Conservation (phyloP, 2,797 vertebrate genomes). For the Neosalanx taihuensis region DNA sequence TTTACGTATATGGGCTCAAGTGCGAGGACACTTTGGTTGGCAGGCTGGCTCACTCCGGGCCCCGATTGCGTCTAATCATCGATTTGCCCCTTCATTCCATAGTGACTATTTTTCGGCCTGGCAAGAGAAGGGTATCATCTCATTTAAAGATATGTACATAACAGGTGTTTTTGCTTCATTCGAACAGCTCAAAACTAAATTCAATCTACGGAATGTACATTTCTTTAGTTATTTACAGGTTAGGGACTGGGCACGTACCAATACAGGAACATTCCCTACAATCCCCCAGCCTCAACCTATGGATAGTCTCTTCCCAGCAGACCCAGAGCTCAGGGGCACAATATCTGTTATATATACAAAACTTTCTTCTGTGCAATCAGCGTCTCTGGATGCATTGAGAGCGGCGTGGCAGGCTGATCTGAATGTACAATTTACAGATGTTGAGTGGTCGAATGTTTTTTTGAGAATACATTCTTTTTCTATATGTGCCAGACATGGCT, state of each 20-base stretch:
- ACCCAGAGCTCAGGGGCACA: background rate
- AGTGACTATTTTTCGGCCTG: background rate
- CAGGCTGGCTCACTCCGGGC: no score
- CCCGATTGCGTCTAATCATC: background rate
- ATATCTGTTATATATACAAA: background rate
- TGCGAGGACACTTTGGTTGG: no score
- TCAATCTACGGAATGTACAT: background rate
- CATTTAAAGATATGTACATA: background rate
- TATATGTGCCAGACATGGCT: slow-evolving; percentile 3
- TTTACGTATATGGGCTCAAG: no score
- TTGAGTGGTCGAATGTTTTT: background rate
- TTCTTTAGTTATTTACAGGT: background rate
- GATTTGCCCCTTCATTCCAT: background rate
- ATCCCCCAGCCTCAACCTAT: background rate
- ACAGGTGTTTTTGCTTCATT: background rate
- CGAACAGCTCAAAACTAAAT: background rate
- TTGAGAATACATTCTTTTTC: slow-evolving; percentile 8
- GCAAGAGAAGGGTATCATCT: background rate
- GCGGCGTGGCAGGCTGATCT: slow-evolving; percentile 8
- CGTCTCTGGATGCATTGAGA: slow-evolving; percentile 4
- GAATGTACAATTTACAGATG: slow-evolving; percentile 3
- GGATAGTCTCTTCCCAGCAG: background rate
- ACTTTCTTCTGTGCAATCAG: background rate
- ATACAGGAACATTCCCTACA: background rate
- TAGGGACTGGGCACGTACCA: background rate